Conservation (phyloP, 2,888 invertebrate genomes). For the Temnothorax ravouxi region DNA sequence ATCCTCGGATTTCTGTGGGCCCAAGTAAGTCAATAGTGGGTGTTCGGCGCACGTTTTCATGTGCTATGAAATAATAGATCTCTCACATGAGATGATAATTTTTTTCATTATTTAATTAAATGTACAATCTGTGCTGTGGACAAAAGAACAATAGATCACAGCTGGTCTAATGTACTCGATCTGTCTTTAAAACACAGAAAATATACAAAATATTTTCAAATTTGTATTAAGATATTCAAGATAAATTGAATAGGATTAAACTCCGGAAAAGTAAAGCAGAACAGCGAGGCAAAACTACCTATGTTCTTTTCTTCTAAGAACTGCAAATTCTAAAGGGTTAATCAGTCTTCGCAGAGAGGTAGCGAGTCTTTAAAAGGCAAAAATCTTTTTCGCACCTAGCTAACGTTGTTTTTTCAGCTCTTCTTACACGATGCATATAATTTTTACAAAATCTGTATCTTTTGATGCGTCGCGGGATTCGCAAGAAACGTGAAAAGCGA, state of each 20-base stretch:
- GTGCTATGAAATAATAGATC: neutral
- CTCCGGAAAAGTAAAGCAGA: too few relatives aligned
- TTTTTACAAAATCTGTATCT: constrained; percentile 40
- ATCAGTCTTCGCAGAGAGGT: neutral
- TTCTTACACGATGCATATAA: constrained; percentile 23
- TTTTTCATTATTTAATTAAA: neutral
- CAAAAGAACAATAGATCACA: neutral
- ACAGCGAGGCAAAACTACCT: neutral
- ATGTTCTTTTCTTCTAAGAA: neutral
- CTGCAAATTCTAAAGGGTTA: neutral
- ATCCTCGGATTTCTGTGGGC: neutral
- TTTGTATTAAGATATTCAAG: neutral
- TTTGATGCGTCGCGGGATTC: neutral
- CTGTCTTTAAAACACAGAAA: neutral
- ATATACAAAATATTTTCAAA: neutral
- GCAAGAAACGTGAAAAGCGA: constrained; percentile 22
- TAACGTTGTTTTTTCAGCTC: neutral
- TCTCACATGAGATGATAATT: neutral
- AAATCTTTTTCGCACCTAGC: neutral
- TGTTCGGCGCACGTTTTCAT: neutral
- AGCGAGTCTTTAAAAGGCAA: neutral
- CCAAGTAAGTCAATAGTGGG: constrained; percentile 25
- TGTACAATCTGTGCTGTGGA: neutral
- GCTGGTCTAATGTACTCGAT: neutral
- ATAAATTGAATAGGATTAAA: neutral